Evolutionary conservation across 30 jellyfish, hydroid and myxozoan genomes (phyloP), one percentile per base, ranked within the genome.

Genomic region (Rhopilema esculentum): DNA sequence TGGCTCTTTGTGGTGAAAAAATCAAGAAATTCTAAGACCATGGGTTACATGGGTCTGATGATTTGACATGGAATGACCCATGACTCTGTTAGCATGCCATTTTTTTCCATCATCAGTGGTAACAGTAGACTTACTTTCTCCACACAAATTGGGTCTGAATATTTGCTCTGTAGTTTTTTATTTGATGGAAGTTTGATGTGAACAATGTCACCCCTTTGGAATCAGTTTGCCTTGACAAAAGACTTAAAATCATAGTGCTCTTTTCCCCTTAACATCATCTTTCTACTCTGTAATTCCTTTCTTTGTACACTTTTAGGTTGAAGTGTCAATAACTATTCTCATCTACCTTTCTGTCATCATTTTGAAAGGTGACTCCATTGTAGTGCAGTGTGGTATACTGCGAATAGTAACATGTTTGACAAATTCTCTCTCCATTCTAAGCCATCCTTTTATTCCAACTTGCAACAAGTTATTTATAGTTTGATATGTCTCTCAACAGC

Each of bases 151-250:
- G 87, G 49, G 25, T 40, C 75, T 9, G 87, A 76, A 76, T 76
- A 76, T 76, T 40, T 22, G 87, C 87, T 76, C 65, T 33, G 76
- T 61, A 76, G 21, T 61, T 76, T 76, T 52, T 76, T 76, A 8
- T 49, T 0, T 49, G 87, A 76, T 49, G 76, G 87, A 48, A 76
- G 87, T 76, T 76, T 76, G 75, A 23, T 76, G 75, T 53, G 75
- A 40, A 76, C 87, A 76, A 76, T 52, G 51, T 76, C 75, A 76
- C 75, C 87, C 0, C 52, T 49, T 52, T 76, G 49, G 33, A 76
- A 76, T 61, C 87, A 49, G 53, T 49, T 76, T 8, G 75, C 75
- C 49, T 76, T 49, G 33, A 52, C 49, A 15, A 52, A 8, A 48
- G 76, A 26, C 51, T 28, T 76, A 12, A 52, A 49, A 76, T 33